A percentile compares a stretch with the other conserved stretches of the same genome.
These are phyloP conservation scores for Tetrapedia diversipes DNA, from an alignment of 2,888 invertebrate species.

Conservation along the genomic window DNA sequence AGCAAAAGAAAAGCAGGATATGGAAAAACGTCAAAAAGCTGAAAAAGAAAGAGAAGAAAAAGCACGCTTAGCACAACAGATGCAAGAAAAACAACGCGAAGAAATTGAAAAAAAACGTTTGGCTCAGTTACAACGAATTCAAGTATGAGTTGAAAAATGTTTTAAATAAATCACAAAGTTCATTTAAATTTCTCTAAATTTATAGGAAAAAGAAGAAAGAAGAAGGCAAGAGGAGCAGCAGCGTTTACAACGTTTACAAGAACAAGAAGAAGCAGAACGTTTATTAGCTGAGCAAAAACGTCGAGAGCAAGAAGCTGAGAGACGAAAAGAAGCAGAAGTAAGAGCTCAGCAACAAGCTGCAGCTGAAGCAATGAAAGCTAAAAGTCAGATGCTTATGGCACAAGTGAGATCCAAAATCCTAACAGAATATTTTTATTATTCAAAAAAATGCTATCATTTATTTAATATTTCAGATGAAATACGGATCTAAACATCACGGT, in stretches of 20 bases:
- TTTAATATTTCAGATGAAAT: conserved; percentile 62
- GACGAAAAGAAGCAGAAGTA: conserved; percentile 73
- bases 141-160: conserved; percentile 58
- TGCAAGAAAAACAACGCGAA: conserved; percentile 84
- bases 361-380: conserved; percentile 70
- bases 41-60: conserved; percentile 82
- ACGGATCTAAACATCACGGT: conserved; percentile 55
- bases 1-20: conserved; percentile 83
- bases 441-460: background rate
- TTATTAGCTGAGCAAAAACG: conserved; percentile 78
- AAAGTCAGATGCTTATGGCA: conserved; percentile 60
- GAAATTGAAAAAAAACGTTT: conserved; percentile 83
- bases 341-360: conserved; percentile 79
- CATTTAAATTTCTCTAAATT: background rate
- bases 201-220: conserved; percentile 79
- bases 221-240: conserved; percentile 75
- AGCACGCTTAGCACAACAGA: conserved; percentile 72
- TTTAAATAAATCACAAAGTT: background rate
- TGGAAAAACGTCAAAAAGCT: conserved; percentile 82
- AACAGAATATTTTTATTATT: no score
- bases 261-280: conserved; percentile 79
- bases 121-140: conserved; percentile 74
- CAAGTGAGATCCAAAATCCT: conserved; percentile 33
- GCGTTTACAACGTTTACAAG: conserved; percentile 74
- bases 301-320: conserved; percentile 81